Percentiles rank a stretch among this genome's conserved stretches.
Evolutionary conservation across 2,888 invertebrate species (phyloP).

Genomic region (Caenorhabditis imperialis): DNA sequence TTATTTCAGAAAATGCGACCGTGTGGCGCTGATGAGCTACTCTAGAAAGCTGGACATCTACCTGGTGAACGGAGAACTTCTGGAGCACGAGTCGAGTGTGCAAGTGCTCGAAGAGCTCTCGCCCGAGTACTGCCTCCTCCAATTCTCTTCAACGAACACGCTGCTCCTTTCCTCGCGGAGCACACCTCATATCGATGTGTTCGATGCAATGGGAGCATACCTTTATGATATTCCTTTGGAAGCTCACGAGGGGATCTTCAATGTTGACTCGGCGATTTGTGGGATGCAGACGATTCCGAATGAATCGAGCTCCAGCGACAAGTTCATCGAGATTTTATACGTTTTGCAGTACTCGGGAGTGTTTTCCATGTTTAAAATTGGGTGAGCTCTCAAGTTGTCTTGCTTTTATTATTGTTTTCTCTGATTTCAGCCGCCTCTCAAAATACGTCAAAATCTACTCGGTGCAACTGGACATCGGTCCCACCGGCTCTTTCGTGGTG

Average conservation of each 20-base stretch:
- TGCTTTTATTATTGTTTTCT: background rate
- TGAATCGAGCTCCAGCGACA: conserved; percentile 42
- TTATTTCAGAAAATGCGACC: conserved; percentile 56
- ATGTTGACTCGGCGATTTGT: conserved; percentile 56
- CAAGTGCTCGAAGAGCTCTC: conserved; percentile 64
- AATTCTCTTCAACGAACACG: conserved; percentile 58
- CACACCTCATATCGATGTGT: conserved; percentile 65
- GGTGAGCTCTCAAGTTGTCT: conserved; percentile 39
- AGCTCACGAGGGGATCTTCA: conserved; percentile 43
- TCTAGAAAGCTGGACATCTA: conserved; percentile 58
- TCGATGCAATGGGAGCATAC: conserved; percentile 64
- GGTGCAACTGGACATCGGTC: conserved; percentile 53
- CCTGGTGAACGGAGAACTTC: conserved; percentile 43
- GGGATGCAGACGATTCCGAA: conserved; percentile 56
- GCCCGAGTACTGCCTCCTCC: conserved; percentile 65
- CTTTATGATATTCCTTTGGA: conserved; percentile 66
- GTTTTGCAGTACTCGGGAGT: conserved; percentile 64
- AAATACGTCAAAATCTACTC: conserved; percentile 57
- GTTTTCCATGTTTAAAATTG: conserved; percentile 66
- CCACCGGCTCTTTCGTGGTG: conserved; percentile 48
- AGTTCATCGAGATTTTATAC: conserved; percentile 57
- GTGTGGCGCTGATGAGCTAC: conserved; percentile 59
- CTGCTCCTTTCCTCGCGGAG: conserved; percentile 65
- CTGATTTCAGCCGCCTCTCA: conserved; percentile 45
- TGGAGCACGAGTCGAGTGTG: conserved; percentile 59